Evolutionary conservation across 1,140 invertebrate species (phyloP), one percentile per base, ranked within the genome.

Genomic region (Homarus americanus): DNA sequence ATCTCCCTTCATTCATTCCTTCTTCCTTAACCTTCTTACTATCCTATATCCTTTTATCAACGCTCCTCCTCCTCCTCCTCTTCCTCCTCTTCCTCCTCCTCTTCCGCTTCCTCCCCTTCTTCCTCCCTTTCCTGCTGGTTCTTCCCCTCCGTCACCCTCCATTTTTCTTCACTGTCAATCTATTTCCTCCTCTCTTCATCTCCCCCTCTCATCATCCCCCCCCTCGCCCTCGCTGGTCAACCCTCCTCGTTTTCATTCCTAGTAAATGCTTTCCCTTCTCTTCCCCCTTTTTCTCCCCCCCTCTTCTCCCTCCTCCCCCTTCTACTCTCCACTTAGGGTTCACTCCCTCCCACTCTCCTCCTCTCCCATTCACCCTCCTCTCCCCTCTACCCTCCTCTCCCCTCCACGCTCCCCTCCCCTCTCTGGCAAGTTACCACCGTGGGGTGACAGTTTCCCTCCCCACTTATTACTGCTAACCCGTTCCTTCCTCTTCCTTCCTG

Each of bases 371-470:
- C n/a, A n/a, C n/a, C n/a, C n/a, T n/a, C n/a, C n/a, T n/a, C 72
- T 34, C 15, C 72, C 32, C 2, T n/a, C 32, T 0, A 28, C 7
- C 15, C 17, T 40, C 73, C 20, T 20, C 34, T 76, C 73, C 24
- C 73, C n/a, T n/a, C n/a, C n/a, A n/a, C n/a, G n/a, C 73, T 76
- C 24, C 40, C 73, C 73, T 76, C 32, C 73, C 20, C 66, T 24
- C 4, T 34, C 73, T 40, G 10, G 17, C 73, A 7, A 4, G 4
- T 76, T 4, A 76, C 32, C 73, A 20, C 17, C 73, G 17, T n/a
- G n/a, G n/a, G n/a, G n/a, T n/a, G n/a, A n/a, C n/a, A n/a, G n/a
- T n/a, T n/a, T n/a, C n/a, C n/a, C n/a, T n/a, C n/a, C n/a, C n/a
- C n/a, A n/a, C n/a, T n/a, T n/a, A n/a, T n/a, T n/a, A n/a, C n/a